Evolutionary conservation across 2,113 vertebrate species (phyloP).

Genomic region (Protobothrops flavoviridis): DNA sequence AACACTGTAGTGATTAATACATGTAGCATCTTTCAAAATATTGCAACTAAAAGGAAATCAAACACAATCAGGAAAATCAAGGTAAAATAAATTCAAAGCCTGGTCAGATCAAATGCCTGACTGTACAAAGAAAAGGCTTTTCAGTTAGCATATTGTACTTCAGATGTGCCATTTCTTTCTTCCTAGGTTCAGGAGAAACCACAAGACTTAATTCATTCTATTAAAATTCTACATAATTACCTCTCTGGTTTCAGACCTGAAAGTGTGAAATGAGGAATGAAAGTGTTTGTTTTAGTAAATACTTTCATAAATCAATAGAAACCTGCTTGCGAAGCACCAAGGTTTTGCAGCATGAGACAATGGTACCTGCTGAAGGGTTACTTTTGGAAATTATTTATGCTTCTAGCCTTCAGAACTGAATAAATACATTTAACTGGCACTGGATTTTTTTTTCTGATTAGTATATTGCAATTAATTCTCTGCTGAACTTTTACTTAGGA

Average conservation of each 20-base stretch:
- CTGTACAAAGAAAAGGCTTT: neutral
- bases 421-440: constrained; percentile 13
- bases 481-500: constrained; percentile 55
- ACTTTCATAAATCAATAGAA: neutral
- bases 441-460: constrained; percentile 39
- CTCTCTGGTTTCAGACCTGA: neutral
- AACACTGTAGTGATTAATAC: neutral
- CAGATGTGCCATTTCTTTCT: neutral
- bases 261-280: neutral
- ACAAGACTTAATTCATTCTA: neutral
- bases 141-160: neutral
- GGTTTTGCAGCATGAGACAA: fast-evolving
- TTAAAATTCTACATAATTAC: neutral
- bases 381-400: neutral
- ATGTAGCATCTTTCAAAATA: neutral
- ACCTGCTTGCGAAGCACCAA: neutral
- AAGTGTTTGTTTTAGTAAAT: fast-evolving
- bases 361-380: neutral
- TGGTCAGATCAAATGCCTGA: neutral
- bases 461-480: constrained; percentile 64
- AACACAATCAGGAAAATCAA: neutral
- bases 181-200: neutral
- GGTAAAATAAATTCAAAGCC: neutral
- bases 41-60: neutral
- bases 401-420: neutral